Conservation (phyloP, 2,888 invertebrate species). For the Pediacus dermestoides region DNA sequence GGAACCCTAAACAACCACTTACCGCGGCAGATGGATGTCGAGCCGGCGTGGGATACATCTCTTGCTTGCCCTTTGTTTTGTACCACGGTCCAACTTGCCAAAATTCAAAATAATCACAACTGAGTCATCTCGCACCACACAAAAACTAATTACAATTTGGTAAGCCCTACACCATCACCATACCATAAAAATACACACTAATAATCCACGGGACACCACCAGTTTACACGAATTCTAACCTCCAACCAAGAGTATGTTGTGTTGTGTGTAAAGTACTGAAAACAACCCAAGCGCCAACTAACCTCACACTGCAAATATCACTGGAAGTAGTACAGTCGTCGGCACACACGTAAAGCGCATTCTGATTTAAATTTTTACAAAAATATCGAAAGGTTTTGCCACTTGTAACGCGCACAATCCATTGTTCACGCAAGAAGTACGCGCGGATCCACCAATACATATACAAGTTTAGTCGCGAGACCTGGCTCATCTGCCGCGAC, state of each 20-base stretch:
- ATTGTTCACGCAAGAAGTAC: constrained; percentile 33
- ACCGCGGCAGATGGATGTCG: constrained; percentile 75
- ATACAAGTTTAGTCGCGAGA: constrained; percentile 29
- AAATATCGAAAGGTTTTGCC: constrained; percentile 29
- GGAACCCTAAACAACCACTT: constrained; percentile 50
- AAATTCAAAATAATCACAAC: too few relatives aligned
- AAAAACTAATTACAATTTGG: too few relatives aligned
- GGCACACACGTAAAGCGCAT: constrained; percentile 20
- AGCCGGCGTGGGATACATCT: constrained; percentile 72
- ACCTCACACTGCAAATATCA: constrained; percentile 13
- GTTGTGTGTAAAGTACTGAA: too few relatives aligned
- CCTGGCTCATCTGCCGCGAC: constrained; percentile 39
- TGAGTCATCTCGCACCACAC: too few relatives aligned
- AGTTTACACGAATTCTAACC: too few relatives aligned
- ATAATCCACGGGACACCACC: too few relatives aligned
- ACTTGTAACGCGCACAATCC: constrained; percentile 40
- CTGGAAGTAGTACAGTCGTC: constrained; percentile 20
- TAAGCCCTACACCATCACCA: too few relatives aligned
- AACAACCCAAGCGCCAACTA: constrained; percentile 6
- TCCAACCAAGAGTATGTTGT: too few relatives aligned
- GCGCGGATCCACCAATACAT: constrained; percentile 29
- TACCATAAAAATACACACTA: too few relatives aligned
- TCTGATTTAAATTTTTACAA: constrained; percentile 27
- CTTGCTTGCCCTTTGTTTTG: constrained; percentile 20
- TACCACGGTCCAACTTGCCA: neutral